phyloP scores from a whole-genome alignment of 2,797 vertebrate species.

The Phataginus tetradactyla region DNA sequence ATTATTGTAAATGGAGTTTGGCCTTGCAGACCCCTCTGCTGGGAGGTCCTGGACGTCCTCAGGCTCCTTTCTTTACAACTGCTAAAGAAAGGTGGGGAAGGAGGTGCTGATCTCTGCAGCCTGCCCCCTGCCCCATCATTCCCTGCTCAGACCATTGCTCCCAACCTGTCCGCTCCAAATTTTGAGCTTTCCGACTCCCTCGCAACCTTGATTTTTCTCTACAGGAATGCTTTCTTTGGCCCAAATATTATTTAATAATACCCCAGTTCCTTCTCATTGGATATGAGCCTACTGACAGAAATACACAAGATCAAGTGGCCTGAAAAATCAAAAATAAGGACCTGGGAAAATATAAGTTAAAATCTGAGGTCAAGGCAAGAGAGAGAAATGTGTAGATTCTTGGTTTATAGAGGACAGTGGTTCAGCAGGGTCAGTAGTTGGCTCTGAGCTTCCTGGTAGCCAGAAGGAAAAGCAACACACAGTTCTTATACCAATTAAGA shows the following conservation, averaged over 20 bases:
- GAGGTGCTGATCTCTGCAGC: not conserved
- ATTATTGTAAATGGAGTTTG: not conserved
- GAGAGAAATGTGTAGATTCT: not conserved
- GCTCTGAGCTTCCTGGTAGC: not conserved
- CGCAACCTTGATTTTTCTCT: not conserved
- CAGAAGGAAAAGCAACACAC: not conserved
- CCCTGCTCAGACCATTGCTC: not conserved
- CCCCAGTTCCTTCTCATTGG: not conserved
- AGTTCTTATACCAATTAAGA: not conserved
- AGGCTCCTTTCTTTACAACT: not conserved
- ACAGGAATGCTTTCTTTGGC: not conserved
- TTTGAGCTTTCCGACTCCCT: not conserved
- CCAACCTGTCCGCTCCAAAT: not conserved
- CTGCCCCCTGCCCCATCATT: not conserved
- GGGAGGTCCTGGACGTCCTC: not conserved
- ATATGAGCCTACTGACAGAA: not conserved
- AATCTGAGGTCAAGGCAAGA: not conserved
- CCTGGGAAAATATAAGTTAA: not conserved
- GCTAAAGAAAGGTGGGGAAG: not conserved
- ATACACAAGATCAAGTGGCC: not conserved
- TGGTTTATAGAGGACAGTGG: not conserved
- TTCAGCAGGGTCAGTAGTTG: not conserved
- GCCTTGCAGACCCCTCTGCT: not conserved
- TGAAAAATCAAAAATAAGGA: not conserved
- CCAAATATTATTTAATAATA: conserved; percentile 6